Evolutionary conservation across 2,113 vertebrate species (phyloP).

Genomic region (Hystrix cristata): DNA sequence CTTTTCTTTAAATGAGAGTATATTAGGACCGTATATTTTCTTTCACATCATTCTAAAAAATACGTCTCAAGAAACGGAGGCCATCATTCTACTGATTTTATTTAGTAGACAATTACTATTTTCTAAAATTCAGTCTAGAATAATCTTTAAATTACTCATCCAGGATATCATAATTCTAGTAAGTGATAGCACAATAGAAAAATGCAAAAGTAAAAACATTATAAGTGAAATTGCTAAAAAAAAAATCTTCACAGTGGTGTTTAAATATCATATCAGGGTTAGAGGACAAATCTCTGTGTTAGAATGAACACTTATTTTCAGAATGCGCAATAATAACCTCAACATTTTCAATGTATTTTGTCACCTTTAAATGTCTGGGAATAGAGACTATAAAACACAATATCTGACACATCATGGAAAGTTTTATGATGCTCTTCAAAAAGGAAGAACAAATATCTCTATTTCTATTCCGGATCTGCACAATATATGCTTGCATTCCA

Average conservation of each 20-base stretch:
- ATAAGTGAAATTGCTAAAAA: not conserved
- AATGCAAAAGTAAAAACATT: not conserved
- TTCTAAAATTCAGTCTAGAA: not conserved
- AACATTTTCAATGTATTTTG: slow-evolving; percentile 63
- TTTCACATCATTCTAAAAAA: slow-evolving; percentile 35
- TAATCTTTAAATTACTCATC: not conserved
- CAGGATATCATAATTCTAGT: slow-evolving; percentile 28
- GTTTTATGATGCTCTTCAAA: slow-evolving; percentile 55
- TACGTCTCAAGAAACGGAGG: not conserved
- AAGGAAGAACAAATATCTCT: slow-evolving; percentile 69
- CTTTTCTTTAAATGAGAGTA: slow-evolving; percentile 16
- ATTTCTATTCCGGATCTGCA: slow-evolving; percentile 69
- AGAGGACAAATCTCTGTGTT: slow-evolving; percentile 7
- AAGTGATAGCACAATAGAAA: not conserved
- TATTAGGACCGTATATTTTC: not conserved
- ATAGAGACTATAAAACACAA: slow-evolving; percentile 40
- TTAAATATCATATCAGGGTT: slow-evolving; percentile 18
- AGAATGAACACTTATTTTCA: slow-evolving; percentile 49
- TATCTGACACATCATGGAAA: slow-evolving; percentile 37
- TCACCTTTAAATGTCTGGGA: slow-evolving; percentile 60
- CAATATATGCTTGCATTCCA: slow-evolving; percentile 69
- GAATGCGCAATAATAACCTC: slow-evolving; percentile 45
- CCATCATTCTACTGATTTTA: not conserved
- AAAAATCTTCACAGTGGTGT: slow-evolving; percentile 6
- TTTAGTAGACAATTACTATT: not conserved